Conservation (phyloP, 2,888 invertebrate species). For the Drosophila anomalipes region DNA sequence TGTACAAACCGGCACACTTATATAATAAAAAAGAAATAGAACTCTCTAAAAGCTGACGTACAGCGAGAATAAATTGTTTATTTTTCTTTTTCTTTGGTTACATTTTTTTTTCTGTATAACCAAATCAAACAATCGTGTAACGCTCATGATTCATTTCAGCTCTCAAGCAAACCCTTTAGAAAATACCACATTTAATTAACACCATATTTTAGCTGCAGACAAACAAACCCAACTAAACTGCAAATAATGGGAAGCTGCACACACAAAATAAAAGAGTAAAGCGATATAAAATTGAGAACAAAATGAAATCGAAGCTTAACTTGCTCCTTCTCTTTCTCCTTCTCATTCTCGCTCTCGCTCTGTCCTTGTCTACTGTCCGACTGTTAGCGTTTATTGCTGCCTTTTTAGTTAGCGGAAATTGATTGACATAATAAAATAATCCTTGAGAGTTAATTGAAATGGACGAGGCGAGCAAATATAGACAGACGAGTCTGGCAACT, state of each 20-base stretch:
- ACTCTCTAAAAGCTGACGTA: background rate
- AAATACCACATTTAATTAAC: slow-evolving; percentile 61
- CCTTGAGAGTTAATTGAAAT: slow-evolving; percentile 80
- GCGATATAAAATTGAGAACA: slow-evolving; percentile 10
- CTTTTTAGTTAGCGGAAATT: slow-evolving; percentile 76
- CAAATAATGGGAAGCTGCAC: slow-evolving; percentile 27
- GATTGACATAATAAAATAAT: slow-evolving; percentile 81
- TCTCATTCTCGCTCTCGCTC: too few relatives aligned
- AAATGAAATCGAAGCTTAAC: slow-evolving; percentile 28
- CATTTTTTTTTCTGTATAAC: background rate
- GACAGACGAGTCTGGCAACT: slow-evolving; percentile 32
- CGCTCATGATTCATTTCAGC: slow-evolving; percentile 3
- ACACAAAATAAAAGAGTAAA: slow-evolving; percentile 8
- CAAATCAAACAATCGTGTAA: background rate
- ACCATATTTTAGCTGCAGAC: slow-evolving; percentile 34
- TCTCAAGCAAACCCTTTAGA: background rate
- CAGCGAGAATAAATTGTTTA: background rate
- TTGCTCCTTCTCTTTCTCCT: background rate
- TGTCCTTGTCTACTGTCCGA: background rate
- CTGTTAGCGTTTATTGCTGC: slow-evolving; percentile 56
- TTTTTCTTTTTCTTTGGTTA: background rate
- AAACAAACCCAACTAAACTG: slow-evolving; percentile 17
- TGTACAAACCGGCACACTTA: background rate
- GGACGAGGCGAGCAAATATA: slow-evolving; percentile 58
- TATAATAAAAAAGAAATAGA: background rate